A percentile compares a stretch with the other conserved stretches of the same genome.
Conservation (phyloP, 1,140 invertebrate species). For the Pollicipes pollicipes region DNA sequence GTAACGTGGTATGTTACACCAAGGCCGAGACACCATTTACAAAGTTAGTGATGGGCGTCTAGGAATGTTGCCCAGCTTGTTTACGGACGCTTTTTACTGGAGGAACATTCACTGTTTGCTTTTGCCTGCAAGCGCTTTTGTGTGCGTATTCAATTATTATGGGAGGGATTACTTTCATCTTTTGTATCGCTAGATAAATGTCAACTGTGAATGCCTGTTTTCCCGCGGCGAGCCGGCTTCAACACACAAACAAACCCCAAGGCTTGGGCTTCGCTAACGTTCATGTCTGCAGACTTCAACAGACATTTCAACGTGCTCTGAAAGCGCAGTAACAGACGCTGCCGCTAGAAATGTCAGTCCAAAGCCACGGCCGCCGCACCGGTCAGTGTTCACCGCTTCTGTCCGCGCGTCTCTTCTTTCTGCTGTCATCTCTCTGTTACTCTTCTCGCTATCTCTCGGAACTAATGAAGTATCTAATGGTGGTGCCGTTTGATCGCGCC, state of each 20-base stretch:
- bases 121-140: not conserved
- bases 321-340: no score
- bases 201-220: not conserved
- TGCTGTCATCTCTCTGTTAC: not conserved
- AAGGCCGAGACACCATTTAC: not conserved
- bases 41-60: not conserved
- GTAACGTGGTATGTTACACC: no score
- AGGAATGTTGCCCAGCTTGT: not conserved
- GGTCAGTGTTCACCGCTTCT: not conserved
- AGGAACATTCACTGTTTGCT: not conserved
- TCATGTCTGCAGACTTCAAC: not conserved
- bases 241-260: not conserved
- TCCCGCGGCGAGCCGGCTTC: not conserved
- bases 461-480: not conserved
- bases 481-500: not conserved
- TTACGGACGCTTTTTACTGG: not conserved
- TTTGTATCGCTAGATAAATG: not conserved
- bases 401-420: not conserved
- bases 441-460: no score
- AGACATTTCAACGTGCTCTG: not conserved
- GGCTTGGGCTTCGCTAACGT: not conserved
- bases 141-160: not conserved
- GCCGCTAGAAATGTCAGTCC: no score
- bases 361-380: not conserved
- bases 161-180: not conserved